A percentile compares a stretch with the other conserved stretches of the same genome.
Evolutionary conservation across 2,888 invertebrate species (phyloP).

Genomic region (Melanargia galathea): DNA sequence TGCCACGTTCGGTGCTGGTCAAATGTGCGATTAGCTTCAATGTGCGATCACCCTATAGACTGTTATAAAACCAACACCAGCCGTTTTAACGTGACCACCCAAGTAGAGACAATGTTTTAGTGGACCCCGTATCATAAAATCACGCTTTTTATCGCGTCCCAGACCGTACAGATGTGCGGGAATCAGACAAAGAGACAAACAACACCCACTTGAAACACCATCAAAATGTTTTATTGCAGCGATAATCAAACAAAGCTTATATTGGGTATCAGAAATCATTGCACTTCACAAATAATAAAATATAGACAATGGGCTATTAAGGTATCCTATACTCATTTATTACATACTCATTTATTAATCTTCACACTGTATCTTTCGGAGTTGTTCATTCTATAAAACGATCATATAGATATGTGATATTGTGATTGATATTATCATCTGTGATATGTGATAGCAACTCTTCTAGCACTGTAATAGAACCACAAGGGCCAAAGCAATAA

Average conservation of each 20-base stretch:
- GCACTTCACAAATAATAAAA: conserved; percentile 41
- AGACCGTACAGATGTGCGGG: conserved; percentile 59
- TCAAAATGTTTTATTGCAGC: conserved; percentile 57
- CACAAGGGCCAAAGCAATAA: too few relatives aligned
- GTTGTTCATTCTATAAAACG: not conserved
- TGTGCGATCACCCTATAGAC: not conserved
- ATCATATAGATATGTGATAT: conserved; percentile 4
- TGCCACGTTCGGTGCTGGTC: not conserved
- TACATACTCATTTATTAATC: conserved; percentile 17
- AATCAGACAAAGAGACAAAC: conserved; percentile 70
- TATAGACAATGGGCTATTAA: conserved; percentile 20
- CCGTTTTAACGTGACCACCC: conserved; percentile 66
- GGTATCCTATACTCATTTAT: not conserved
- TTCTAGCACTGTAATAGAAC: too few relatives aligned
- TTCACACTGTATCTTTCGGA: conserved; percentile 11
- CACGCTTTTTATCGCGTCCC: conserved; percentile 72
- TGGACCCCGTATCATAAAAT: conserved; percentile 76
- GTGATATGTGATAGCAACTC: too few relatives aligned
- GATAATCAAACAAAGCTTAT: conserved; percentile 58
- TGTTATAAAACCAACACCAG: conserved; percentile 28
- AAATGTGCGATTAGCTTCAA: not conserved
- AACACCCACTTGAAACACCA: conserved; percentile 65
- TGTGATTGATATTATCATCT: not conserved
- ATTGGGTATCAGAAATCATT: conserved; percentile 55
- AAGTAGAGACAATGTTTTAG: conserved; percentile 75